Evolutionary conservation across 2,888 invertebrate genomes (phyloP).

Genomic region (Rapana venosa): DNA sequence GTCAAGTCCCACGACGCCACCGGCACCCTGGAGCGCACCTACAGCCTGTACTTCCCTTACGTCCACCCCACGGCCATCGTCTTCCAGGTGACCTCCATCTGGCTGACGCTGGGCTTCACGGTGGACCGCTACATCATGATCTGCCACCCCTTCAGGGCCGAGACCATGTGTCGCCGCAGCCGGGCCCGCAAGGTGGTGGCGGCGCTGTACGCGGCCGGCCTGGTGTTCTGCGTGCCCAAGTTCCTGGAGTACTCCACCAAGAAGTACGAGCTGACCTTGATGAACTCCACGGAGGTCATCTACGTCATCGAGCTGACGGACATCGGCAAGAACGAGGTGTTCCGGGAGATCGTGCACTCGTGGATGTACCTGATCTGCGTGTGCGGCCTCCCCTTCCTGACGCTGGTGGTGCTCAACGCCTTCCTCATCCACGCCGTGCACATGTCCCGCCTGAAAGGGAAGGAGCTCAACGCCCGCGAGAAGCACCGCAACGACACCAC

Average conservation of each 20-base stretch:
- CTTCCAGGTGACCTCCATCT: constrained; percentile 76
- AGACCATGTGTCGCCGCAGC: constrained; percentile 71
- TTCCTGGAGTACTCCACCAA: constrained; percentile 75
- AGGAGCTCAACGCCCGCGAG: constrained; percentile 73
- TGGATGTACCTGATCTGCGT: constrained; percentile 76
- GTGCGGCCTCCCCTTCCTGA: constrained; percentile 76
- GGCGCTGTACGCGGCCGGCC: constrained; percentile 64
- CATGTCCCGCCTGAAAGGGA: constrained; percentile 70
- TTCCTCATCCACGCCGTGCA: constrained; percentile 76
- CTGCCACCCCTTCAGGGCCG: constrained; percentile 77
- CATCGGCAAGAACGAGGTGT: constrained; percentile 67
- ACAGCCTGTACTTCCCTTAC: constrained; percentile 71
- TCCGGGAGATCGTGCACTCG: constrained; percentile 74
- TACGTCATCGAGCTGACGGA: constrained; percentile 63
- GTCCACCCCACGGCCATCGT: constrained; percentile 75
- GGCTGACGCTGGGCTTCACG: constrained; percentile 77
- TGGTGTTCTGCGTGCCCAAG: constrained; percentile 73
- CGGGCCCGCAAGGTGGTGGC: constrained; percentile 72
- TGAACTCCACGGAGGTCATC: constrained; percentile 50
- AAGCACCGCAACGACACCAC: constrained; percentile 77
- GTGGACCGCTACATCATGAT: constrained; percentile 79
- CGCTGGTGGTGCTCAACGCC: constrained; percentile 75
- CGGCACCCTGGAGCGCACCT: constrained; percentile 47
- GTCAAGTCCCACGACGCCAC: constrained; percentile 53
- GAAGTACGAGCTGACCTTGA: constrained; percentile 48